These are phyloP conservation scores for Cerastis leucographa DNA, from an alignment of 2,888 invertebrate species.

Conservation along the genomic window DNA sequence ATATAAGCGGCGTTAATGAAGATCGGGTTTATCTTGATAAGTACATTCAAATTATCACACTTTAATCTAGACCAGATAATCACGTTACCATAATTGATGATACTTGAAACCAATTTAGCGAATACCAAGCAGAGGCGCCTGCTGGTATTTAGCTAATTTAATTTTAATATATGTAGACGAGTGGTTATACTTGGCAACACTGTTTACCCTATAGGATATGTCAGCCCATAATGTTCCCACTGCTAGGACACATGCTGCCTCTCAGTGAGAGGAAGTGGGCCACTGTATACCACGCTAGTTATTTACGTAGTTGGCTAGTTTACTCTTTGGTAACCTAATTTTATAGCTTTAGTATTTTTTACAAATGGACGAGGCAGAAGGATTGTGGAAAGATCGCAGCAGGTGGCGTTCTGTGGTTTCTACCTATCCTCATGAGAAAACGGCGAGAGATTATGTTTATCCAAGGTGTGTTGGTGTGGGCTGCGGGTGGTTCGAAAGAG, in stretches of 20 bases:
- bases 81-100: constrained; percentile 40
- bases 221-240: background rate
- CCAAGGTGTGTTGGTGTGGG: too few relatives aligned
- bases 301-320: background rate
- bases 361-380: too few relatives aligned
- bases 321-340: background rate
- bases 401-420: too few relatives aligned
- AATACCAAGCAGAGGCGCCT: constrained; percentile 1
- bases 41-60: constrained; percentile 3
- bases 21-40: constrained; percentile 12
- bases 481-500: too few relatives aligned
- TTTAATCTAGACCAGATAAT: constrained; percentile 35
- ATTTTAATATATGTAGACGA: constrained; percentile 19
- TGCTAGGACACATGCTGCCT: background rate
- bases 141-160: constrained; percentile 17
- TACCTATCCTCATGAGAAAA: too few relatives aligned
- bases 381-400: too few relatives aligned
- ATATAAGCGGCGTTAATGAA: background rate
- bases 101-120: constrained; percentile 44
- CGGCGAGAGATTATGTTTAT: too few relatives aligned
- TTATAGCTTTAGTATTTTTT: background rate
- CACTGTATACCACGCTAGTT: background rate
- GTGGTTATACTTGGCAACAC: background rate
- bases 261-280: background rate
- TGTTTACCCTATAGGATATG: background rate